Conservation (phyloP, 2,888 invertebrate genomes). For the Embidobia sp. region DNA sequence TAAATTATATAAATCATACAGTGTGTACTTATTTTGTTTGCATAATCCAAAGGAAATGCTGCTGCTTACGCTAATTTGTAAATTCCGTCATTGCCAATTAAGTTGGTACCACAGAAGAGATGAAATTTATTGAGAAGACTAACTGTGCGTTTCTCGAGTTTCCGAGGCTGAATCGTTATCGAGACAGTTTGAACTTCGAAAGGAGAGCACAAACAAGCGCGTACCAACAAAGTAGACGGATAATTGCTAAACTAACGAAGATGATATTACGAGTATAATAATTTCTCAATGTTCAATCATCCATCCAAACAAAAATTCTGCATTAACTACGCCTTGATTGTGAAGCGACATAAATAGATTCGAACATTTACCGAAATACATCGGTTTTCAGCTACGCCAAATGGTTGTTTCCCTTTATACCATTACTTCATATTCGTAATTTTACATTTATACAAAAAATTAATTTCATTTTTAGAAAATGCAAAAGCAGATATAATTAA, state of each 20-base stretch:
- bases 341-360: constrained; percentile 3
- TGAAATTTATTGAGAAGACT: constrained; percentile 61
- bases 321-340: constrained; percentile 29
- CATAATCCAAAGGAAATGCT: constrained; percentile 28
- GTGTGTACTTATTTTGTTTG: constrained; percentile 23
- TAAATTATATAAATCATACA: constrained; percentile 21
- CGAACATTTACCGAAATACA: constrained; percentile 1
- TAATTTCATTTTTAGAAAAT: too few species aligned
- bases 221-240: constrained; percentile 51
- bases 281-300: constrained; percentile 46
- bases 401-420: too few species aligned
- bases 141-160: constrained; percentile 62
- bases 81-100: constrained; percentile 57
- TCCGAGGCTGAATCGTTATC: constrained; percentile 62
- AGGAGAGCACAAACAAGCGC: constrained; percentile 61
- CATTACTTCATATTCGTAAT: too few species aligned
- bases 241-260: constrained; percentile 64
- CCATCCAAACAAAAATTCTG: constrained; percentile 31
- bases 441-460: too few species aligned
- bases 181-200: constrained; percentile 60
- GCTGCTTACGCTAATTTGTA: constrained; percentile 50
- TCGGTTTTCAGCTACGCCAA: background rate
- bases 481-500: too few species aligned
- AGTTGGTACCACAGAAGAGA: constrained; percentile 44
- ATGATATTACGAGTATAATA: constrained; percentile 46